phyloP scores from a whole-genome alignment of 2,888 invertebrate species.

The Apocheima hispidaria region DNA sequence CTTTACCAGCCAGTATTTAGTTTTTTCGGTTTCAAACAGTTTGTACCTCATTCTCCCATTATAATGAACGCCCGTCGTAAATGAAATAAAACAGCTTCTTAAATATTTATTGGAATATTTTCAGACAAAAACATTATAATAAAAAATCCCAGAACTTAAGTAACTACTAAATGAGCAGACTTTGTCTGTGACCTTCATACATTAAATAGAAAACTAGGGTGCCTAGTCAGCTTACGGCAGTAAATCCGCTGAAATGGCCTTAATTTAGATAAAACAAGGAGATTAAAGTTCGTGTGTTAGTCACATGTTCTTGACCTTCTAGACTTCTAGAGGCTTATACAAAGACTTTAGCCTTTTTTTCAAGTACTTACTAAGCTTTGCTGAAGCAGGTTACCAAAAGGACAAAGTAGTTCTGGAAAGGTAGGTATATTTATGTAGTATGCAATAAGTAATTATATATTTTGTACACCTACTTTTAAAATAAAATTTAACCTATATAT shows the following conservation, averaged over 20 bases:
- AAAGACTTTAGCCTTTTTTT: background rate
- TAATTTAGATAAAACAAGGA: constrained; percentile 30
- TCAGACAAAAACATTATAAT: constrained; percentile 1
- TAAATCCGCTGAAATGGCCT: constrained; percentile 28
- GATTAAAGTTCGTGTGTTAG: constrained; percentile 22
- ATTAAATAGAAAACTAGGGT: constrained; percentile 24
- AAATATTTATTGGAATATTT: background rate
- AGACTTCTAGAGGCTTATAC: constrained; percentile 4
- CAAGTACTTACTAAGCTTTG: background rate
- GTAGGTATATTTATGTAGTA: too few species aligned
- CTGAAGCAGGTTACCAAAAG: background rate
- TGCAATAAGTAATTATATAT: too few species aligned
- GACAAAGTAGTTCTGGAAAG: background rate
- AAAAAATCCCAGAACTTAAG: constrained; percentile 2
- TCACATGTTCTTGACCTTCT: constrained; percentile 24
- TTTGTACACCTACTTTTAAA: too few species aligned
- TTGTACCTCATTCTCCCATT: too few species aligned
- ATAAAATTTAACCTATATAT: too few species aligned
- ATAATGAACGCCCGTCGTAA: background rate
- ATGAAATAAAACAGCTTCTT: background rate
- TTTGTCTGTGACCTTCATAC: constrained; percentile 25
- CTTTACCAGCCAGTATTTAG: too few species aligned
- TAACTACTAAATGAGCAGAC: constrained; percentile 6
- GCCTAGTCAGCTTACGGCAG: constrained; percentile 24
- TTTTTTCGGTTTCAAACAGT: too few species aligned